These are phyloP conservation scores for Acropternis orthonyx DNA, from an alignment of 2,797 vertebrate genomes.

Conservation along the genomic window DNA sequence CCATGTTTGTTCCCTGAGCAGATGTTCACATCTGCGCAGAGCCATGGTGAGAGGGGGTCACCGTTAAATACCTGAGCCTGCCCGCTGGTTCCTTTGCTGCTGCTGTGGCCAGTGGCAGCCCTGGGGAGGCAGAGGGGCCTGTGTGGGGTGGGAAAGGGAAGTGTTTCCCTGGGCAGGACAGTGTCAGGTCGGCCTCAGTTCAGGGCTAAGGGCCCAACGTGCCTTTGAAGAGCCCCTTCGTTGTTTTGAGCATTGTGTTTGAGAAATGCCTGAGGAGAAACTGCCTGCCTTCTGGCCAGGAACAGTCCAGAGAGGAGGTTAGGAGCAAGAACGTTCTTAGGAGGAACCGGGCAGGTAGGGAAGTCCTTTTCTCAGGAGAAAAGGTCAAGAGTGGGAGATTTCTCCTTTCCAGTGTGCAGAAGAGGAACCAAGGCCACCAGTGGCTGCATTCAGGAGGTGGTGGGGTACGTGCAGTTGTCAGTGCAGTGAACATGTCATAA, in stretches of 20 bases:
- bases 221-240: not conserved
- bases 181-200: not conserved
- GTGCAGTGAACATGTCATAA: accelerated
- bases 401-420: not conserved
- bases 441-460: not conserved
- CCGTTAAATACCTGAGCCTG: not conserved
- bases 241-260: not conserved
- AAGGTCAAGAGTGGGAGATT: not conserved
- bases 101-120: not conserved
- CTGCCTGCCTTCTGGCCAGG: not conserved
- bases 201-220: not conserved
- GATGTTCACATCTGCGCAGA: not conserved
- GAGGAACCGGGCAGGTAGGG: not conserved
- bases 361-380: not conserved
- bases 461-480: not conserved
- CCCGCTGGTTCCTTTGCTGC: not conserved
- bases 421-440: not conserved
- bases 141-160: not conserved
- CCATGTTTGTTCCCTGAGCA: not conserved
- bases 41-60: not conserved
- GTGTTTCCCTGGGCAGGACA: not conserved
- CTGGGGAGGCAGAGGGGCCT: not conserved
- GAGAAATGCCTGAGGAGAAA: not conserved
- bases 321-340: not conserved
- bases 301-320: not conserved